Evolutionary conservation across 2,113 vertebrate species (phyloP).

Genomic region (Hypanus sabinus): DNA sequence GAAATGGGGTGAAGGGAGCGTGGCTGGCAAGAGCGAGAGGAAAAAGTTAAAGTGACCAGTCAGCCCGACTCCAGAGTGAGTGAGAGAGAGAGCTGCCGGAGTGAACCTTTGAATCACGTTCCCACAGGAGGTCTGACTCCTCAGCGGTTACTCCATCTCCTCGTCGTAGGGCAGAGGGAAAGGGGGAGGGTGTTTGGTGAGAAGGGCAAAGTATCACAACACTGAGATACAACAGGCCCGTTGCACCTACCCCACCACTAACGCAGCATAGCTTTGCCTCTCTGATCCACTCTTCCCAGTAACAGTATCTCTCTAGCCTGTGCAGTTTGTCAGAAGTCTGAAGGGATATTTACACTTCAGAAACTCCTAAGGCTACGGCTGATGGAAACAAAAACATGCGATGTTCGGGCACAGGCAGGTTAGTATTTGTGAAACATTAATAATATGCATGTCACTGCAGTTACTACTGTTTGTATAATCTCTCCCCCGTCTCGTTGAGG

Average conservation of each 20-base stretch:
- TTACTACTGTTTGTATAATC: background rate
- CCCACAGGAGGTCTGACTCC: background rate
- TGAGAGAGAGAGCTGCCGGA: no score
- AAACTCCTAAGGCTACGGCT: background rate
- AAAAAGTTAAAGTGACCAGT: no score
- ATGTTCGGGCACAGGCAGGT: background rate
- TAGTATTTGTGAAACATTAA: background rate
- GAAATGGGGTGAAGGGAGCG: no score
- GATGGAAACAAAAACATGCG: background rate
- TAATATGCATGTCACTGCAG: background rate
- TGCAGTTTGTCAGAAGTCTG: no score
- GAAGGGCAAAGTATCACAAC: no score
- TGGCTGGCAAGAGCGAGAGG: background rate
- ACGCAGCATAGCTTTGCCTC: no score
- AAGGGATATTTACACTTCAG: background rate
- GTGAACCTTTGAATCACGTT: no score
- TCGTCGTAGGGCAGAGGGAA: background rate
- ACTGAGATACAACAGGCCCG: background rate
- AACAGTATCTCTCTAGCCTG: background rate
- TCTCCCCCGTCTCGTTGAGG: background rate
- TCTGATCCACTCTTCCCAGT: background rate
- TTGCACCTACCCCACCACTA: background rate
- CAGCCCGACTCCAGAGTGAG: no score
- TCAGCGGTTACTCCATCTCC: no score
- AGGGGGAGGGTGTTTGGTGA: background rate